phyloP scores from a whole-genome alignment of 2,113 vertebrate genomes.

The Phyllostomus hastatus region DNA sequence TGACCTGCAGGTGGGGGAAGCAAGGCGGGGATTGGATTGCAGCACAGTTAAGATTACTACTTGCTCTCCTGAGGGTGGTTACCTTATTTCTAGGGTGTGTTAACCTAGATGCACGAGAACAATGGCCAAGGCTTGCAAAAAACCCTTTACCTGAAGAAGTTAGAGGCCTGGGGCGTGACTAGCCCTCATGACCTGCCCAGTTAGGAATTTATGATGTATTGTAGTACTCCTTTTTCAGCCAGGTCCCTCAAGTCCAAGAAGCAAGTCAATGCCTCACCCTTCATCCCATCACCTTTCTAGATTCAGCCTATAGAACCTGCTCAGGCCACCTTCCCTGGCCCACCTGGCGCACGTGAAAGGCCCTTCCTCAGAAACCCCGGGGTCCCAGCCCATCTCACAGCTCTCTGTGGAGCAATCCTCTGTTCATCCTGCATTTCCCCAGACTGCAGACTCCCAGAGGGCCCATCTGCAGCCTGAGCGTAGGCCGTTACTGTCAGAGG shows the following conservation, averaged over 20 bases:
- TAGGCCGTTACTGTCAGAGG: not conserved
- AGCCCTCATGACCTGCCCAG: not conserved
- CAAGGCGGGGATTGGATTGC: not conserved
- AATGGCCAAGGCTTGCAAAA: not conserved
- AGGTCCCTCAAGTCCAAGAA: rapidly evolving
- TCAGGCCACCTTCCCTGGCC: not conserved
- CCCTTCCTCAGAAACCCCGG: not conserved
- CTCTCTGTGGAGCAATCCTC: not conserved
- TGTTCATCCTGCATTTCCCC: not conserved
- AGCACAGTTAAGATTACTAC: not conserved
- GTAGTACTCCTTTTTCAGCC: too few species aligned
- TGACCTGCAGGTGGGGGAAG: not conserved
- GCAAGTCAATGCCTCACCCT: not conserved
- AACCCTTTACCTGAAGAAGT: not conserved
- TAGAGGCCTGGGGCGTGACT: not conserved
- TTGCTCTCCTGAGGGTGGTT: not conserved
- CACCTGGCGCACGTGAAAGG: rapidly evolving
- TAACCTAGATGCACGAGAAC: not conserved
- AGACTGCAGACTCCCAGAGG: not conserved
- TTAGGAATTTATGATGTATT: not conserved
- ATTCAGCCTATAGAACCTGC: not conserved
- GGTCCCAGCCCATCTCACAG: too few species aligned
- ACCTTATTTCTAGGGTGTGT: not conserved
- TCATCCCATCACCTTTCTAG: not conserved
- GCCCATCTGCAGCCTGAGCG: not conserved